These are phyloP conservation scores for Leptoclinus maculatus DNA, from an alignment of 2,797 vertebrate species.

Conservation along the genomic window DNA sequence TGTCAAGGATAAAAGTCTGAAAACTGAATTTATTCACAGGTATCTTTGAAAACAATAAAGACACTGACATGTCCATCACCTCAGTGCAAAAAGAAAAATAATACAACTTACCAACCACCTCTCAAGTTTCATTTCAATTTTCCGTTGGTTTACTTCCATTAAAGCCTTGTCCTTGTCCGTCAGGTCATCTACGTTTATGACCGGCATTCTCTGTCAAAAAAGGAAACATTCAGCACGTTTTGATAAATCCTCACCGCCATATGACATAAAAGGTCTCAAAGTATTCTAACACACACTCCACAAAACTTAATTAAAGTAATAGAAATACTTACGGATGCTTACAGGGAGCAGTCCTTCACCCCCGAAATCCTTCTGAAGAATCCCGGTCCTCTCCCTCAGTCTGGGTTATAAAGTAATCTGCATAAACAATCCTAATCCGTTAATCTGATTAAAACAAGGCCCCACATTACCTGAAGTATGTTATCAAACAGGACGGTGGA, in stretches of 20 bases:
- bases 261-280: neutral
- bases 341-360: conserved; percentile 70
- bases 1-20: neutral
- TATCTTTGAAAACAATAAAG: neutral
- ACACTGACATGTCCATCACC: neutral
- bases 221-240: neutral
- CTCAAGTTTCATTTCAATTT: conserved; percentile 91
- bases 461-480: conserved; percentile 35
- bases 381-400: conserved; percentile 72
- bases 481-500: conserved; percentile 16
- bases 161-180: conserved; percentile 94
- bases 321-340: conserved; percentile 73
- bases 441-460: conserved; percentile 86
- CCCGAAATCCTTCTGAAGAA: conserved; percentile 69
- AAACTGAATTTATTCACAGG: neutral
- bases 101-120: conserved; percentile 89
- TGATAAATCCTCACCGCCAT: neutral
- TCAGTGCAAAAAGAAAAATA: accelerated
- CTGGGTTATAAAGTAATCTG: conserved; percentile 87
- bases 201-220: conserved; percentile 86
- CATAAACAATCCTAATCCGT: conserved; percentile 82
- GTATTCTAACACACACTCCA: neutral
- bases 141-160: conserved; percentile 94
- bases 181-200: conserved; percentile 92
- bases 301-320: conserved; percentile 6